Conservation (phyloP, 2,888 invertebrate species). For the Seladonia tumulorum region DNA sequence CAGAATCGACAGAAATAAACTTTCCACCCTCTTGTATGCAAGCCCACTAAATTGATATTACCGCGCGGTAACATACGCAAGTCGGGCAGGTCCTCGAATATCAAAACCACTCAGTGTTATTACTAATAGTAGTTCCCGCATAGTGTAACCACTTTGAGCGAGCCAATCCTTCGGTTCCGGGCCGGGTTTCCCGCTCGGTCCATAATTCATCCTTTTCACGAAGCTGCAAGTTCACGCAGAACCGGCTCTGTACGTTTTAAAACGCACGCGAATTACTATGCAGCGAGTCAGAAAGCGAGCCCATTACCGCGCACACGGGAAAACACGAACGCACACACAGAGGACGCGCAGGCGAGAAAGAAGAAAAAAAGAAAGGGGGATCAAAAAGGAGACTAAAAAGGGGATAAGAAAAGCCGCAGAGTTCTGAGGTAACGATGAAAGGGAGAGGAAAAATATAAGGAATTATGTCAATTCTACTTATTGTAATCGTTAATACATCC, state of each 20-base stretch:
- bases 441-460: background rate
- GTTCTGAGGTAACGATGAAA: conserved; percentile 14
- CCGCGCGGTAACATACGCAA: background rate
- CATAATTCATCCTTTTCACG: conserved; percentile 16
- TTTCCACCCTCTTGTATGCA: background rate
- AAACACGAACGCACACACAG: background rate
- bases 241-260: background rate
- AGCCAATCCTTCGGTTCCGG: background rate
- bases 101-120: conserved; percentile 15
- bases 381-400: background rate
- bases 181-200: background rate
- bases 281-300: conserved; percentile 6
- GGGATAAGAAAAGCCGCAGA: conserved; percentile 16
- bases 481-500: no score
- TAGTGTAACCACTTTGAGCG: conserved; percentile 10
- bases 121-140: conserved; percentile 14
- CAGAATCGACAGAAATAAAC: background rate
- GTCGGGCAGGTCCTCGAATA: background rate
- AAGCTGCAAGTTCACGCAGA: conserved; percentile 2
- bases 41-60: conserved; percentile 3
- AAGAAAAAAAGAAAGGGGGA: background rate
- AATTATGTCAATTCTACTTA: no score
- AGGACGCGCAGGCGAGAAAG: background rate
- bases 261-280: conserved; percentile 23
- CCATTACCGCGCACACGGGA: background rate